phyloP scores from a whole-genome alignment of 2,797 vertebrate genomes.

The Cryptoprocta ferox region DNA sequence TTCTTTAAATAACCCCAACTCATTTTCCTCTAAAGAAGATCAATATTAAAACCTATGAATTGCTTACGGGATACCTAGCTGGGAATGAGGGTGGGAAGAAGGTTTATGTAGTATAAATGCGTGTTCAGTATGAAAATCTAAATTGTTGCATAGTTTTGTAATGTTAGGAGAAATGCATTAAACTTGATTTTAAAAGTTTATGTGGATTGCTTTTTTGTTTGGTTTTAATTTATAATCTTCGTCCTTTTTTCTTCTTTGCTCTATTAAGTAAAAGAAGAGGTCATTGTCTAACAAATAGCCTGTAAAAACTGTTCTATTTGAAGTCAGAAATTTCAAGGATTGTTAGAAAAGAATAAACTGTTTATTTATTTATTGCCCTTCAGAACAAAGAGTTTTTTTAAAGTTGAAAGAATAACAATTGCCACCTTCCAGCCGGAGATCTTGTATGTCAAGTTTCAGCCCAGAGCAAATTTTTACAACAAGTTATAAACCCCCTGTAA shows the following conservation, averaged over 20 bases:
- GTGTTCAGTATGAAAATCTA: slow-evolving; percentile 36
- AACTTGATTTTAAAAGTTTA: slow-evolving; percentile 61
- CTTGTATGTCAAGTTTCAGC: slow-evolving; percentile 84
- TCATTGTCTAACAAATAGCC: slow-evolving; percentile 55
- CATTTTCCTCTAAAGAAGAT: not conserved
- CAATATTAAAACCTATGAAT: not conserved
- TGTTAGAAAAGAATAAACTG: slow-evolving; percentile 60
- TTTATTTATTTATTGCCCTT: slow-evolving; percentile 67
- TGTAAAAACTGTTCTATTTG: slow-evolving; percentile 68
- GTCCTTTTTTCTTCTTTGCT: slow-evolving; percentile 36
- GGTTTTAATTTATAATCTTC: slow-evolving; percentile 54
- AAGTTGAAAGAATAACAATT: slow-evolving; percentile 49
- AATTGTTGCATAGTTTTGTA: slow-evolving; percentile 11
- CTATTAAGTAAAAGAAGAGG: slow-evolving; percentile 71
- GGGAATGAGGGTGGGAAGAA: not conserved
- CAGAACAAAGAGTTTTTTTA: slow-evolving; percentile 37
- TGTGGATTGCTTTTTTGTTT: slow-evolving; percentile 48
- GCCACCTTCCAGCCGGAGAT: slow-evolving; percentile 70
- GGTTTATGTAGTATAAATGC: not conserved
- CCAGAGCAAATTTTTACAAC: slow-evolving; percentile 83
- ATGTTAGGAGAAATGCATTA: slow-evolving; percentile 53
- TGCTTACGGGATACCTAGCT: not conserved
- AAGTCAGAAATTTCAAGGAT: slow-evolving; percentile 74
- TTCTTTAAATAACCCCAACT: slow-evolving; percentile 36
- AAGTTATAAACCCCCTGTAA: slow-evolving; percentile 86